phyloP scores from a whole-genome alignment of 1,140 invertebrate genomes.

The Aphelinus atriplicis region DNA sequence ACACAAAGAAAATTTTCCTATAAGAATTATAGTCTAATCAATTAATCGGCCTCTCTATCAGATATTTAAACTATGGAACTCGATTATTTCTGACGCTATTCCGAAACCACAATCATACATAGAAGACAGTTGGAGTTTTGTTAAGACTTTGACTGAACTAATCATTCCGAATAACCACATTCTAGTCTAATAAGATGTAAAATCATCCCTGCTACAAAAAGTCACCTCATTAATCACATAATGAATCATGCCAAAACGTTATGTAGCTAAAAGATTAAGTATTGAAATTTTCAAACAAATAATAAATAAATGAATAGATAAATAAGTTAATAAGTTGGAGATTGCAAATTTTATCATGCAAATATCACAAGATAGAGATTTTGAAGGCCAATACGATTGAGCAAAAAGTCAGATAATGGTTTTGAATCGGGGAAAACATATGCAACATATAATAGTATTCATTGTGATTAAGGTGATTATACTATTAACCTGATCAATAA shows the following conservation, averaged over 20 bases:
- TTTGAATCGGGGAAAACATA: too few relatives aligned
- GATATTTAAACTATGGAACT: conserved; percentile 35
- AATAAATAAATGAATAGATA: too few relatives aligned
- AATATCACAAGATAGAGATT: too few relatives aligned
- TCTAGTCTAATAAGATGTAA: background rate
- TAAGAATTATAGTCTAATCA: conserved; percentile 48
- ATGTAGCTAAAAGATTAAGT: too few relatives aligned
- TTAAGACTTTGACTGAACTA: background rate
- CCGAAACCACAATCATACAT: conserved; percentile 20
- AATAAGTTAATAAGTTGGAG: too few relatives aligned
- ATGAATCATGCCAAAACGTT: too few relatives aligned
- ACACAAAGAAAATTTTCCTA: conserved; percentile 45
- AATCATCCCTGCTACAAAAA: background rate
- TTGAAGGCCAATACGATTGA: too few relatives aligned
- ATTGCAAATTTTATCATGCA: too few relatives aligned
- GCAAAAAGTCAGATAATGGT: too few relatives aligned
- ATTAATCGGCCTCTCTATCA: conserved; percentile 43
- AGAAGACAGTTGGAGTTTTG: background rate
- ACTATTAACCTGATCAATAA: background rate
- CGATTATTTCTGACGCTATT: background rate
- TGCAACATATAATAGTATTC: too few relatives aligned
- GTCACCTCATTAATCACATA: background rate
- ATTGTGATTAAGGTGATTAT: too few relatives aligned
- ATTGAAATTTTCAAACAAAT: too few relatives aligned
- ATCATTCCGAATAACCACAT: background rate